Evolutionary conservation across 2,797 vertebrate species (phyloP).

Genomic region (Malacoraja senta): DNA sequence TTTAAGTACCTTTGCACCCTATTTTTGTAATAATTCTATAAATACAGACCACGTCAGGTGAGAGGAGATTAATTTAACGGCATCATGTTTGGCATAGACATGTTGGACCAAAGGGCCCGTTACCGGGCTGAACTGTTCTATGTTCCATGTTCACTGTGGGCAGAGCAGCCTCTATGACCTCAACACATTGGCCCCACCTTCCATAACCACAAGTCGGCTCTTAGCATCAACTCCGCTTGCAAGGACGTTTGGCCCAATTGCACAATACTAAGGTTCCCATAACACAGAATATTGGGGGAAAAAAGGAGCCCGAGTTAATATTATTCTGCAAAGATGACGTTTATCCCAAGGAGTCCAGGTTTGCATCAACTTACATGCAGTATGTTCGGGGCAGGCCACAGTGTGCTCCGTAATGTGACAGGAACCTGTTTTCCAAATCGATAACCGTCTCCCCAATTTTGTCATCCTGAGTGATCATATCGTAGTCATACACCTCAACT

Average conservation of each 20-base stretch:
- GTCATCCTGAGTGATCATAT: slow-evolving; percentile 53
- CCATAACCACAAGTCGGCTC: neutral
- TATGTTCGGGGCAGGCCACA: slow-evolving; percentile 57
- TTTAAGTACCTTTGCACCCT: too few relatives aligned
- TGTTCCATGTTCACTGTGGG: too few relatives aligned
- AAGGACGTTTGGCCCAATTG: neutral
- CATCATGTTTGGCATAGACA: too few relatives aligned
- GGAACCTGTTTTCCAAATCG: slow-evolving; percentile 60
- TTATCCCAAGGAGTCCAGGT: neutral
- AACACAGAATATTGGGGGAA: neutral
- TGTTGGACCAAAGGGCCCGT: too few relatives aligned
- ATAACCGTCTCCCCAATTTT: slow-evolving; percentile 57
- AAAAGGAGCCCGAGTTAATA: too few relatives aligned
- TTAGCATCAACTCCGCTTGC: neutral
- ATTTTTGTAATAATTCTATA: too few relatives aligned
- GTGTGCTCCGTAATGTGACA: slow-evolving; percentile 53
- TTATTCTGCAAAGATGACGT: neutral
- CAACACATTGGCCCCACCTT: neutral
- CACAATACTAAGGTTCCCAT: neutral
- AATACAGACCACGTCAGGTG: too few relatives aligned
- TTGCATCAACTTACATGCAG: slow-evolving; percentile 47
- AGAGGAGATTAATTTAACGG: too few relatives aligned
- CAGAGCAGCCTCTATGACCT: neutral
- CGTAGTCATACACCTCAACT: slow-evolving; percentile 54
- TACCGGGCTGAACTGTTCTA: too few relatives aligned